A percentile compares a stretch with the other conserved stretches of the same genome.
phyloP scores from a whole-genome alignment of 2,113 vertebrate species.

The Pycnonotus jocosus region DNA sequence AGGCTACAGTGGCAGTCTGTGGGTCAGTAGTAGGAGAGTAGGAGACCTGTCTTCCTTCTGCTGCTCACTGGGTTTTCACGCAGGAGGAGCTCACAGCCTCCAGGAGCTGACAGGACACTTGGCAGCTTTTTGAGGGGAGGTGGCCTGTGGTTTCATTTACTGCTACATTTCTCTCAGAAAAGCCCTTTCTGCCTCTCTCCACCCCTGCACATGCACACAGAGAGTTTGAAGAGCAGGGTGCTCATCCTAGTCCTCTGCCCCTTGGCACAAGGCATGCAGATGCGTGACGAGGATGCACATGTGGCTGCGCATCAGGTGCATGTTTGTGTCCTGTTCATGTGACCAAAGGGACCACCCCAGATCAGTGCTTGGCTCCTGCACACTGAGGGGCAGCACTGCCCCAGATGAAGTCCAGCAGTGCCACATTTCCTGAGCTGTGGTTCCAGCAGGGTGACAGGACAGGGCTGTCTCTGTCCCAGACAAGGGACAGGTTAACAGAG shows the following conservation, averaged over 20 bases:
- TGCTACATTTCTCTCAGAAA: neutral
- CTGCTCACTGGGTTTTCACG: neutral
- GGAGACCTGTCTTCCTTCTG: neutral
- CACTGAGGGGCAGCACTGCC: neutral
- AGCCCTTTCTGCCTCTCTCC: neutral
- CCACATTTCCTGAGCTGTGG: neutral
- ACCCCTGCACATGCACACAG: neutral
- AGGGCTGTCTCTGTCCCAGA: neutral
- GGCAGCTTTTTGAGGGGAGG: neutral
- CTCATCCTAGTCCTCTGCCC: neutral
- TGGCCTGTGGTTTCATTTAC: neutral
- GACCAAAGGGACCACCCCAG: neutral
- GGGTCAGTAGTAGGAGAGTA: neutral
- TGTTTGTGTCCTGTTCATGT: accelerated
- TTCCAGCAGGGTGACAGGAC: neutral
- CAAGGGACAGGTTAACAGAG: neutral
- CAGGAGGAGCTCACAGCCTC: neutral
- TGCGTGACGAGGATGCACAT: accelerated
- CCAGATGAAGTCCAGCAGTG: neutral
- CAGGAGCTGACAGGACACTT: neutral
- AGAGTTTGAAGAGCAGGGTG: neutral
- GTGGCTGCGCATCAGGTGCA: neutral
- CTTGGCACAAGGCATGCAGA: accelerated
- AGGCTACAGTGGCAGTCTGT: neutral
- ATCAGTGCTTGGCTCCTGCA: neutral